Conservation (phyloP, 37 sponge, comb jelly and placozoan genomes). For the Cladorhizidae sp. region DNA sequence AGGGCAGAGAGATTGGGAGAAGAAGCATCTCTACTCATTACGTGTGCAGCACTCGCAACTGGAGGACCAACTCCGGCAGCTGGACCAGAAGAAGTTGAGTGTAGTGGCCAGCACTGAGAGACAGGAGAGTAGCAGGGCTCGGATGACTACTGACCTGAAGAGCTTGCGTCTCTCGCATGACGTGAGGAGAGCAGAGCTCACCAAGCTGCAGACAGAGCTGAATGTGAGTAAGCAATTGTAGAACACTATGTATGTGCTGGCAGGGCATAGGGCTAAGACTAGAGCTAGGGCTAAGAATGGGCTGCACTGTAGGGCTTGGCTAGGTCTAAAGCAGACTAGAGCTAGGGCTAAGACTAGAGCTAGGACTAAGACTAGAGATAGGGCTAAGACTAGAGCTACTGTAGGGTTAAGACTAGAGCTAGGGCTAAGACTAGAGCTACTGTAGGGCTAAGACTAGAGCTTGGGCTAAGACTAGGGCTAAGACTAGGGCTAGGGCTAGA, state of each 20-base stretch:
- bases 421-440: no score
- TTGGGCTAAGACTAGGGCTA: no score
- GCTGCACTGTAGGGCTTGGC: no score
- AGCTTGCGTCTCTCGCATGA: conserved; percentile 40
- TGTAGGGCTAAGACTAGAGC: no score
- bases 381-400: no score
- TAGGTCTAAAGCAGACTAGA: no score
- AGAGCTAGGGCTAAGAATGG: no score
- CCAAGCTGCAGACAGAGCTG: conserved; percentile 36
- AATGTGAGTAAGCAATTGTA: conserved; percentile 26
- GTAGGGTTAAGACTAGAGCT: no score
- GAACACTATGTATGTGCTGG: neutral
- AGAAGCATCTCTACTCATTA: conserved; percentile 22
- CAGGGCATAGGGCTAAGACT: neutral
- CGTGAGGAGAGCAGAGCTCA: conserved; percentile 33
- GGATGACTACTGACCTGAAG: conserved; percentile 6
- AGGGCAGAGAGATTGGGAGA: conserved; percentile 51
- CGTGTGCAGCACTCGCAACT: conserved; percentile 29
- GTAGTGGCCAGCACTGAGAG: conserved; percentile 8
- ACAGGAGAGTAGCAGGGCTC: conserved; percentile 13
- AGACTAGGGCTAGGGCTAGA: no score
- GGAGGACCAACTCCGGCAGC: conserved; percentile 31
- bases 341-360: no score
- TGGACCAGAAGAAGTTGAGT: conserved; percentile 36
- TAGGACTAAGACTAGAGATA: no score